A percentile compares a stretch with the other conserved stretches of the same genome.
phyloP scores from a whole-genome alignment of 2,888 invertebrate species.

The Drosophila gaucha region DNA sequence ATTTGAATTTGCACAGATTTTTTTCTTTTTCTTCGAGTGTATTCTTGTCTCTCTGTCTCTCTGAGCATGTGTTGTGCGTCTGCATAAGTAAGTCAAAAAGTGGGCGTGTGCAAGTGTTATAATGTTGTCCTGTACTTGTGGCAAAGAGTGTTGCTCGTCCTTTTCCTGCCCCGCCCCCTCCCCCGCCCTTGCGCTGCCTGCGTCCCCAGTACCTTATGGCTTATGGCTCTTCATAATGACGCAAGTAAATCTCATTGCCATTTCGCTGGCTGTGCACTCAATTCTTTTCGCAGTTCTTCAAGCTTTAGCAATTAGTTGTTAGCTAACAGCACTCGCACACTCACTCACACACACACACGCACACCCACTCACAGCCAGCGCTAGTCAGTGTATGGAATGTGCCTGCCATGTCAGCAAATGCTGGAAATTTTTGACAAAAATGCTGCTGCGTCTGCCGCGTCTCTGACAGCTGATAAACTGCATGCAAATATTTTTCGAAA shows the following conservation, averaged over 20 bases:
- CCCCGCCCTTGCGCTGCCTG: too few species aligned
- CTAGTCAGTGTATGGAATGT: constrained; percentile 62
- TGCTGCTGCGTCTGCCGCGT: constrained; percentile 51
- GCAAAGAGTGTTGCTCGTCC: constrained; percentile 29
- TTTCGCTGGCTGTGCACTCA: constrained; percentile 72
- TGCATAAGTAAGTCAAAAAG: constrained; percentile 51
- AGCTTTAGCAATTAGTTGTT: constrained; percentile 71
- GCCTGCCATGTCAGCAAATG: constrained; percentile 66
- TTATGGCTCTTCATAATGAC: constrained; percentile 69
- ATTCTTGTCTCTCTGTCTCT: constrained; percentile 14
- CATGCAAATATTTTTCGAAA: constrained; percentile 76
- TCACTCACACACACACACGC: constrained; percentile 3
- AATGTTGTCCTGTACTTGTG: constrained; percentile 47
- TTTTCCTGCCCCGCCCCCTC: constrained; percentile 6
- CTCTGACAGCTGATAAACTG: constrained; percentile 60
- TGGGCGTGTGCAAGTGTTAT: constrained; percentile 67
- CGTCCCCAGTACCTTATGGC: constrained; percentile 28
- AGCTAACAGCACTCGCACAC: constrained; percentile 39
- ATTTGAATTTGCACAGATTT: too few species aligned
- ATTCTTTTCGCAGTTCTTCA: constrained; percentile 43
- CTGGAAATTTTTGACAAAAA: constrained; percentile 77
- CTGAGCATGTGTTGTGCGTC: constrained; percentile 40
- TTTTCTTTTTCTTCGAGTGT: constrained; percentile 11
- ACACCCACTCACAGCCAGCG: background rate
- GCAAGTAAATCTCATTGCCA: constrained; percentile 78